Evolutionary conservation across 2,888 invertebrate genomes (phyloP).

Genomic region (Chloroclystis v-ata): DNA sequence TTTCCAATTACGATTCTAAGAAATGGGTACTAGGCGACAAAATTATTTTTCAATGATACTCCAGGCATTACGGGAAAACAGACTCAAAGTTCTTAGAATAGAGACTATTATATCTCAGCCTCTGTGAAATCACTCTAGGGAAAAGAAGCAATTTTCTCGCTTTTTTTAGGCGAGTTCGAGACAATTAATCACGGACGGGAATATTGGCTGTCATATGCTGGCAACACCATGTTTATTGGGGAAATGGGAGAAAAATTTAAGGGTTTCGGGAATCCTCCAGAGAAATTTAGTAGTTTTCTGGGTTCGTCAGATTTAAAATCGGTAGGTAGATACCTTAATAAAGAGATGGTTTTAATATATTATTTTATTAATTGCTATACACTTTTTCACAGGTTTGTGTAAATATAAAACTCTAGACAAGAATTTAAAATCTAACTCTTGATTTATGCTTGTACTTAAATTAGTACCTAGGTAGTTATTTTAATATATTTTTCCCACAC

Average conservation of each 20-base stretch:
- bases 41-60: constrained; percentile 10
- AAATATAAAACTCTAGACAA: no score
- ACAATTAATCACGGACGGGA: constrained; percentile 22
- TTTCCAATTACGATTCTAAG: constrained; percentile 8
- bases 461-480: neutral
- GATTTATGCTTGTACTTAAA: neutral
- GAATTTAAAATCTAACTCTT: neutral
- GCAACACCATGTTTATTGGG: constrained; percentile 20
- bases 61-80: neutral
- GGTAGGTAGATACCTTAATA: no score
- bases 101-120: constrained; percentile 6
- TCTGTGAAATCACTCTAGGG: constrained; percentile 14
- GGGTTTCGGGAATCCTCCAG: neutral
- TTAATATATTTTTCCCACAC: no score
- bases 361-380: no score
- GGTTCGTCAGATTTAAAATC: no score
- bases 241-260: neutral
- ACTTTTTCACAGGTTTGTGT: no score
- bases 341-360: no score
- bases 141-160: constrained; percentile 18
- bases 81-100: constrained; percentile 5
- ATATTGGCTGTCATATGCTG: constrained; percentile 20
- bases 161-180: constrained; percentile 13
- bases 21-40: constrained; percentile 4
- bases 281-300: no score